These are phyloP conservation scores for Sarcophaga carnaria DNA, from an alignment of 2,888 invertebrate genomes.

Conservation along the genomic window DNA sequence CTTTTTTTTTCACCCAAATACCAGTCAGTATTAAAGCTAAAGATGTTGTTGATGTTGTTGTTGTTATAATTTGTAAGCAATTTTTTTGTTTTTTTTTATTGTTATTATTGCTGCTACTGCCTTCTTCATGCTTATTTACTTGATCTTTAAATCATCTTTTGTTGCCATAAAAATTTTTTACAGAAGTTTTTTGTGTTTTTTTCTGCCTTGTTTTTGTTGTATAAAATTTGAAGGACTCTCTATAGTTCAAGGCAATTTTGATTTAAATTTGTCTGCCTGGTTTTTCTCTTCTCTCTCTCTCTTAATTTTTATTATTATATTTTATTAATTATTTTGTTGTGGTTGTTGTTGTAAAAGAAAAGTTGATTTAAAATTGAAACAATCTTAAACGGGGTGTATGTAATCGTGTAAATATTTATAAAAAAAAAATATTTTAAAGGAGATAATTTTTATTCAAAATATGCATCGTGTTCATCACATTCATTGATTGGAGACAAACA, in stretches of 20 bases:
- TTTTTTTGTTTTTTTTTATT: not conserved
- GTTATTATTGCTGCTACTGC: not conserved
- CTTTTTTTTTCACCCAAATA: not conserved
- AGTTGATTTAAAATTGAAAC: not conserved
- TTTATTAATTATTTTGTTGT: not conserved
- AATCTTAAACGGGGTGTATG: not conserved
- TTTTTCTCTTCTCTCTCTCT: not conserved
- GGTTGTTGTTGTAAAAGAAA: not conserved
- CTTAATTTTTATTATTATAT: constrained; percentile 34
- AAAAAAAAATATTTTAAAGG: not conserved
- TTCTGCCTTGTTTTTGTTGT: not conserved
- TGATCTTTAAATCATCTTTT: constrained; percentile 57
- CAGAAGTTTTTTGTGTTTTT: constrained; percentile 26
- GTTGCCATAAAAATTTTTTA: constrained; percentile 40
- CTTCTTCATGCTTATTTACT: constrained; percentile 28
- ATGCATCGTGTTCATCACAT: no score
- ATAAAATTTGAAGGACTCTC: constrained; percentile 51
- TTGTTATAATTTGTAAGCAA: not conserved
- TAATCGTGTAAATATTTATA: not conserved
- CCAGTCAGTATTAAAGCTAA: not conserved
- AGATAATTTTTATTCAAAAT: not conserved
- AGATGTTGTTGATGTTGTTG: constrained; percentile 25
- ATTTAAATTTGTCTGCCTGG: constrained; percentile 3
- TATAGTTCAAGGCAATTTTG: constrained; percentile 59
- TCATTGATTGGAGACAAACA: no score